These are phyloP conservation scores for Dissostichus mawsoni DNA, from an alignment of 2,113 vertebrate species.

Conservation along the genomic window DNA sequence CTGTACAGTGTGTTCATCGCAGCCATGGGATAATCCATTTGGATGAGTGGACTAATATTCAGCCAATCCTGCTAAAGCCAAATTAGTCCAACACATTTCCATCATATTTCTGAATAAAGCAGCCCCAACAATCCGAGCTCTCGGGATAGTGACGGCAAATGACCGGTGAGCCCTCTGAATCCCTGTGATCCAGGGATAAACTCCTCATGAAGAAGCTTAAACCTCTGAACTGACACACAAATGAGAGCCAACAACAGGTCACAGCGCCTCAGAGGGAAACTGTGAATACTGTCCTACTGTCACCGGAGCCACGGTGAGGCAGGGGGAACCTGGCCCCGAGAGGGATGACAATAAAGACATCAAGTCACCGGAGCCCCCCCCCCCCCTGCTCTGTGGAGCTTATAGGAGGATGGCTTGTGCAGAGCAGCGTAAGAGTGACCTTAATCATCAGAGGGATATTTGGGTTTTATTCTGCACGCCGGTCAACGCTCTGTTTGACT, in stretches of 20 bases:
- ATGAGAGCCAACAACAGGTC: constrained; percentile 77
- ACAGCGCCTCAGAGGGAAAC: constrained; percentile 51
- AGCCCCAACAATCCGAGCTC: constrained; percentile 70
- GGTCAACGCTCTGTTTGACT: constrained; percentile 68
- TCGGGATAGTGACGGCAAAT: constrained; percentile 71
- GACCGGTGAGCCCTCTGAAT: constrained; percentile 75
- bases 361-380: constrained; percentile 19
- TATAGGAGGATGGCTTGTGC: constrained; percentile 64
- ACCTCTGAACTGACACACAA: constrained; percentile 71
- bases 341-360: constrained; percentile 38
- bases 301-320: background rate
- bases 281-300: constrained; percentile 43
- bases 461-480: constrained; percentile 70
- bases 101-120: constrained; percentile 76
- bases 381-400: constrained; percentile 29
- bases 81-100: constrained; percentile 83
- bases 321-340: constrained; percentile 24
- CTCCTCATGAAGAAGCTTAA: constrained; percentile 69
- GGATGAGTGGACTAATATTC: constrained; percentile 81
- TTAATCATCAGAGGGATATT: constrained; percentile 83
- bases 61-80: constrained; percentile 80
- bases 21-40: constrained; percentile 69
- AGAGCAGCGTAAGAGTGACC: constrained; percentile 77
- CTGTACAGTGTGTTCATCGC: constrained; percentile 59
- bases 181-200: constrained; percentile 79